Evolutionary conservation across 2,797 vertebrate genomes (phyloP), one percentile per base, ranked within the genome.

Genomic region (Aldrovandia affinis): DNA sequence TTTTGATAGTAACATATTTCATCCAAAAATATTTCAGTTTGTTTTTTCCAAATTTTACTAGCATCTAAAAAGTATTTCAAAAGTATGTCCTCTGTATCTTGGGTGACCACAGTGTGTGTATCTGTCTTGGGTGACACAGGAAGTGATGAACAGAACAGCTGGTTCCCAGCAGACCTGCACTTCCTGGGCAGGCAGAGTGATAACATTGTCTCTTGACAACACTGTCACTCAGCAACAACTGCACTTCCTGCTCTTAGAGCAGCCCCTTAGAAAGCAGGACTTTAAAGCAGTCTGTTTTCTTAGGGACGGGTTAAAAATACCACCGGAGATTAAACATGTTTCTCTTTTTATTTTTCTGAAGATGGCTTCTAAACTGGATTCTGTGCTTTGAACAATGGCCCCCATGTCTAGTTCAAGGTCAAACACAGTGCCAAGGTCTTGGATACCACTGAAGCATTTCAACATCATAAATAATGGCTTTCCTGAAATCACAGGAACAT

Each of bases 161-260:
- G 30, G 8, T 28, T 25, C 10, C 33, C 12, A 0, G 10, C 63
- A 30, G 68, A 4, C 68, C 68, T 5, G 0, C 33, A 73, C 68
- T 73, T 73, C 68, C 70, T 75, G 36, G 18, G 70, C 18, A 0
- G 39, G 70, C 39, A 44, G 22, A 25, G 4, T 75, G 39, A 75
- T 75, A 75, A 75, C 70, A 75, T 44, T 75, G 70, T 75, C 39
- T 20, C 70, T 44, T 9, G 70, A 14, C 65, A 70, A 70, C 36
- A n/a, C n/a, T n/a, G n/a, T n/a, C n/a, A n/a, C n/a, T n/a, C n/a
- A n/a, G n/a, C n/a, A 44, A 75, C 70, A 75, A 14, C 61, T 28
- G 70, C 70, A 44, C 39, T 44, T 75, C 70, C 70, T 75, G 70
- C 39, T 44, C 39, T 42, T 75, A 22, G 6, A 33, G n/a, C 36